phyloP scores from a whole-genome alignment of 35 echinoderm and acorn worm genomes.

The Amphiura filiformis region DNA sequence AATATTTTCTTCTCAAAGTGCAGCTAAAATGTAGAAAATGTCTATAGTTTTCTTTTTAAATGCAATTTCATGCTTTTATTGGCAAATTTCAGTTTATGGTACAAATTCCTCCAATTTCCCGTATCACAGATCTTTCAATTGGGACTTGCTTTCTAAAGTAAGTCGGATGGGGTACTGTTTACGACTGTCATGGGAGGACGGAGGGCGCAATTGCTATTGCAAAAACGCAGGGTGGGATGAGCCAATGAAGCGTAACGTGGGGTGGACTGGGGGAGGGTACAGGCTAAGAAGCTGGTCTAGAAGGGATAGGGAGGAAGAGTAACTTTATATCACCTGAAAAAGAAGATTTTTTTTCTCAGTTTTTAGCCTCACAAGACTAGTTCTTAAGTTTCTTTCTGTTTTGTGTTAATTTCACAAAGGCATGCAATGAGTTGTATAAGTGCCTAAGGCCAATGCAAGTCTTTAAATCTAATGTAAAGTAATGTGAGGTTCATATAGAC shows the following conservation, averaged over 20 bases:
- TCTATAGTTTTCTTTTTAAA: too few relatives aligned
- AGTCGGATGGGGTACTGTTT: not conserved
- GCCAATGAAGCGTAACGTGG: not conserved
- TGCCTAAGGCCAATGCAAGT: too few relatives aligned
- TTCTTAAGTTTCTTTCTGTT: not conserved
- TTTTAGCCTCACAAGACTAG: not conserved
- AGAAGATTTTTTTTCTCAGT: not conserved
- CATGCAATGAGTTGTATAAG: too few relatives aligned
- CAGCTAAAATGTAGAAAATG: too few relatives aligned
- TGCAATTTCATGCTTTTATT: too few relatives aligned
- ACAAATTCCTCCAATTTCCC: too few relatives aligned
- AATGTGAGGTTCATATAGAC: too few relatives aligned
- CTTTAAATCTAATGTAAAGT: too few relatives aligned
- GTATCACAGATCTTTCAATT: not conserved
- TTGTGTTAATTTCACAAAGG: not conserved
- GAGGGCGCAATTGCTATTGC: not conserved
- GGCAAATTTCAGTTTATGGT: too few relatives aligned
- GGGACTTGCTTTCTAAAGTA: not conserved
- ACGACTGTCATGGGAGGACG: not conserved
- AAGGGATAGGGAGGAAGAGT: not conserved
- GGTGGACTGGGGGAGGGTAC: not conserved
- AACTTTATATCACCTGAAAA: not conserved
- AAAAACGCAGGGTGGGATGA: not conserved
- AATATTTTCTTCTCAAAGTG: too few relatives aligned
- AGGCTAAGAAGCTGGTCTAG: not conserved